A percentile compares a stretch with the other conserved stretches of the same genome.
Conservation (phyloP, 2,797 vertebrate species). For the Gobio occitaniae region DNA sequence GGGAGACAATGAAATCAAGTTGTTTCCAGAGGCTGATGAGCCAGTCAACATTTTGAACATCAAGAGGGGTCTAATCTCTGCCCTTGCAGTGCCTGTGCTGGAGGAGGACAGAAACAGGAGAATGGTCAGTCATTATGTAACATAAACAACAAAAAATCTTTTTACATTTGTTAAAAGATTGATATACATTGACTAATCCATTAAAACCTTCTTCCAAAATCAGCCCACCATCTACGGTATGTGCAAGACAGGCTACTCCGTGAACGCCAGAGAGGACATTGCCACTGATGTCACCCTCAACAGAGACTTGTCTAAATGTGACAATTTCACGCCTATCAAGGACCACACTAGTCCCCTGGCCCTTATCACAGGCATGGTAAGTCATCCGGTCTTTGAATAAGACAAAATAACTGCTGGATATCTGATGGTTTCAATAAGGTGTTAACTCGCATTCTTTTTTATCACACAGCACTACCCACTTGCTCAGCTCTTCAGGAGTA, state of each 20-base stretch:
- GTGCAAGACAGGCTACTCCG: slow-evolving; percentile 82
- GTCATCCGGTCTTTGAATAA: slow-evolving; percentile 22
- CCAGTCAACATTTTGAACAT: slow-evolving; percentile 88
- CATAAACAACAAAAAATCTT: neutral
- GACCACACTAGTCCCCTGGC: slow-evolving; percentile 89
- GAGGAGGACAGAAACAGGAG: slow-evolving; percentile 74
- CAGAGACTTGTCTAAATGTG: slow-evolving; percentile 87
- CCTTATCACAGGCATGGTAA: slow-evolving; percentile 89
- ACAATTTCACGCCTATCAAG: slow-evolving; percentile 84
- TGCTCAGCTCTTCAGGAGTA: slow-evolving; percentile 86
- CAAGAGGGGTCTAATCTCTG: slow-evolving; percentile 94
- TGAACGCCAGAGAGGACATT: slow-evolving; percentile 79
- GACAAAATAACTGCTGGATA: neutral
- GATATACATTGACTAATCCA: neutral
- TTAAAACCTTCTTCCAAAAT: slow-evolving; percentile 10
- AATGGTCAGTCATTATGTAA: slow-evolving; percentile 68
- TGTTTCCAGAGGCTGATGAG: slow-evolving; percentile 89
- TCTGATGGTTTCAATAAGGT: neutral
- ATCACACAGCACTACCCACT: slow-evolving; percentile 80
- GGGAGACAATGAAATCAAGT: slow-evolving; percentile 79
- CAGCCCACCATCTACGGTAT: slow-evolving; percentile 92
- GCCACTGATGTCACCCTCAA: slow-evolving; percentile 84
- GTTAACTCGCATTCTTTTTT: slow-evolving; percentile 10
- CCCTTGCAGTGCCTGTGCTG: slow-evolving; percentile 85
- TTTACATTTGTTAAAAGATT: neutral